A percentile compares a stretch with the other conserved stretches of the same genome.
phyloP scores from a whole-genome alignment of 2,888 invertebrate species.

The Oegoconia quadripuncta region DNA sequence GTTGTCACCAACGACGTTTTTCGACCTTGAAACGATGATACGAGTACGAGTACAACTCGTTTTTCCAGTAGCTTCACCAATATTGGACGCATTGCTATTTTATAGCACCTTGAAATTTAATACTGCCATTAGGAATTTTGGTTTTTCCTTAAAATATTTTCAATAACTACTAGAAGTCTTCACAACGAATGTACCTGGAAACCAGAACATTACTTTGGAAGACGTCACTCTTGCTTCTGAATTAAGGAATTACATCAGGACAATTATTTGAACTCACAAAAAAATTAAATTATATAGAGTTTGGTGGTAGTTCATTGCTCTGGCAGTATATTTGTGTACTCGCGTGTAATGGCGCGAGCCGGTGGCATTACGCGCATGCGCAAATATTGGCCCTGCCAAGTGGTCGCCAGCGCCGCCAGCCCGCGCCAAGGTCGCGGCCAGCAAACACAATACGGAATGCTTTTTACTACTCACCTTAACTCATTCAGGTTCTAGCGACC shows the following conservation, averaged over 20 bases:
- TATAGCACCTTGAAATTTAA: no score
- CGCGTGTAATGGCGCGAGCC: constrained; percentile 32
- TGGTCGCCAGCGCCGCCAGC: constrained; percentile 21
- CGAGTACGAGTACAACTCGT: no score
- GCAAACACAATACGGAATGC: constrained; percentile 16
- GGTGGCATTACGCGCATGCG: constrained; percentile 44
- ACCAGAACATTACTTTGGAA: no score
- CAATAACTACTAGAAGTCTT: no score
- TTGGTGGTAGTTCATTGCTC: constrained; percentile 42
- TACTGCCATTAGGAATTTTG: no score
- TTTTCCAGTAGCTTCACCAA: neutral
- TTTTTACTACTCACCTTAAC: constrained; percentile 14
- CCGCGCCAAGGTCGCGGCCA: constrained; percentile 44
- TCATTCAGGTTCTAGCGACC: constrained; percentile 12
- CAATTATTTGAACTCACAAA: no score
- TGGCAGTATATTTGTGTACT: constrained; percentile 28
- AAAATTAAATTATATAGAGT: no score
- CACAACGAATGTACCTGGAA: no score
- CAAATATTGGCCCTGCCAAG: constrained; percentile 49
- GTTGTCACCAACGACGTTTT: neutral
- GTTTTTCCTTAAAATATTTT: no score
- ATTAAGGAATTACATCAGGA: no score
- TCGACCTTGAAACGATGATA: constrained; percentile 1
- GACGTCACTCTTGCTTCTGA: no score
- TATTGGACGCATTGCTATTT: neutral